Conservation (phyloP, 2,113 vertebrate genomes). For the Cricetomys ansorgei region DNA sequence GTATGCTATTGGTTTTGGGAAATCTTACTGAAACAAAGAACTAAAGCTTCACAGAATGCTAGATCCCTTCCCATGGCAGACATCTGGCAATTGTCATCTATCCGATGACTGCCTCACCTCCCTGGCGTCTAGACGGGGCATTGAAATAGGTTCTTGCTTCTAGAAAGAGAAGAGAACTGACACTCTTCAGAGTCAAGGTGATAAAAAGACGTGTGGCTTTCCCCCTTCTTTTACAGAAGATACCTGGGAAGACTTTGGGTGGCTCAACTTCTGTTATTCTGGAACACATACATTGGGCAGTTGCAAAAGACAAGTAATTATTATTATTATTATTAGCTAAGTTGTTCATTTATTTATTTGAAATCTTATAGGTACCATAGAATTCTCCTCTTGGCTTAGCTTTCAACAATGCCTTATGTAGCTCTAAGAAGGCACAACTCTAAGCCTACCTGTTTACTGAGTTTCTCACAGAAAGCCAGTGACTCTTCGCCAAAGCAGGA, state of each 20-base stretch:
- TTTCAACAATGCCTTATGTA: background rate
- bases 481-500: constrained; percentile 78
- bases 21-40: background rate
- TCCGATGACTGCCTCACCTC: background rate
- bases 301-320: background rate
- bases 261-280: background rate
- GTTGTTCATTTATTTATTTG: background rate
- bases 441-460: constrained; percentile 78
- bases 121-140: background rate
- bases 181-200: background rate
- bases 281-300: background rate
- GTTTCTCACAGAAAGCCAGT: constrained; percentile 81
- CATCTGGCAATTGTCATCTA: too few species aligned
- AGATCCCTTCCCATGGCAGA: background rate
- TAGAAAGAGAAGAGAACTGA: background rate
- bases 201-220: background rate
- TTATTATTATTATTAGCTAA: background rate
- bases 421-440: background rate
- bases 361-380: background rate
- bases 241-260: background rate
- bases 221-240: background rate
- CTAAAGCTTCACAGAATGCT: background rate
- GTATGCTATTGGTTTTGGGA: background rate
- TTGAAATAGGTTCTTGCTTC: background rate
- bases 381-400: background rate